phyloP scores from a whole-genome alignment of 2,113 vertebrate genomes.

The Ictalurus punctatus region DNA sequence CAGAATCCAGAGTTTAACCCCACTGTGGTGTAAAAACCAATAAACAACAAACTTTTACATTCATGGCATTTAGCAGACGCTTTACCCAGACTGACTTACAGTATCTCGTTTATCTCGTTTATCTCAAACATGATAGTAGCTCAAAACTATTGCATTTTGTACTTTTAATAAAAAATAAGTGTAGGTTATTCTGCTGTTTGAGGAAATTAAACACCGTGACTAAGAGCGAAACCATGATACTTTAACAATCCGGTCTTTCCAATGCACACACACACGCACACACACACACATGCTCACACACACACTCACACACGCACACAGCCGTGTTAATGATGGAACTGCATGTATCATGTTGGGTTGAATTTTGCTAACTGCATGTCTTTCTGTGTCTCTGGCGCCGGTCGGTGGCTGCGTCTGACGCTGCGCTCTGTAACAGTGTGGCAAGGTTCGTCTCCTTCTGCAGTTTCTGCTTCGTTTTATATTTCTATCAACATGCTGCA shows the following conservation, averaged over 20 bases:
- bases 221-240: not conserved
- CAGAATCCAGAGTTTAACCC: too few relatives aligned
- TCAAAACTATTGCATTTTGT: too few relatives aligned
- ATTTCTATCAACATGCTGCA: not conserved
- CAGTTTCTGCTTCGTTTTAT: not conserved
- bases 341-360: not conserved
- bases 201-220: not conserved
- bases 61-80: too few relatives aligned
- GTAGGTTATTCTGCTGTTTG: too few relatives aligned
- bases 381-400: constrained; percentile 49
- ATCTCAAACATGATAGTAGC: too few relatives aligned
- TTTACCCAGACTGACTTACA: too few relatives aligned
- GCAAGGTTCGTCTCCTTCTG: constrained; percentile 60
- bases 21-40: too few relatives aligned
- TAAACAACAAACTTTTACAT: too few relatives aligned
- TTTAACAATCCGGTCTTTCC: not conserved
- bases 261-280: not conserved
- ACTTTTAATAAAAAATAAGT: too few relatives aligned
- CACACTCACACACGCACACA: not conserved
- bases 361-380: constrained; percentile 37
- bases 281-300: not conserved
- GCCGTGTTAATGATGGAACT: not conserved
- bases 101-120: too few relatives aligned
- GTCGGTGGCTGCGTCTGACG: constrained; percentile 26
- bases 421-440: constrained; percentile 60